Evolutionary conservation across 2,113 vertebrate genomes (phyloP).

Genomic region (Odontophorus gujanensis): DNA sequence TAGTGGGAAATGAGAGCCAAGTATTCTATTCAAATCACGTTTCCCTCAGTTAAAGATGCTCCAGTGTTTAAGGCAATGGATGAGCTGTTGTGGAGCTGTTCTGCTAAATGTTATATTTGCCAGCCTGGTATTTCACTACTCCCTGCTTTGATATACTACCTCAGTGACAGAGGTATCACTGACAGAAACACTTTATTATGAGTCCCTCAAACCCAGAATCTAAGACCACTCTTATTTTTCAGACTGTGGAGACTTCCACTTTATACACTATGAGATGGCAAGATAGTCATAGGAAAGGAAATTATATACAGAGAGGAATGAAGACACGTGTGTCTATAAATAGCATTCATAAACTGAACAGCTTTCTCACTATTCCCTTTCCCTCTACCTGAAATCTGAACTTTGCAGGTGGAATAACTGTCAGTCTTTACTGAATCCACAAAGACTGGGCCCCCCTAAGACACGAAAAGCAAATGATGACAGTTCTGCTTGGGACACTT

Average conservation of each 20-base stretch:
- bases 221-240: not conserved
- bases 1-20: not conserved
- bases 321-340: not conserved
- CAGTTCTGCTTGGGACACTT: not conserved
- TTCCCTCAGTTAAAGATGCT: not conserved
- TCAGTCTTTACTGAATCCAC: not conserved
- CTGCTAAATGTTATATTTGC: not conserved
- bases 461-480: not conserved
- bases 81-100: not conserved
- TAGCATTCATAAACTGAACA: not conserved
- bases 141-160: not conserved
- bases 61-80: not conserved
- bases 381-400: not conserved
- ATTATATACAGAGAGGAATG: not conserved
- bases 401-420: not conserved
- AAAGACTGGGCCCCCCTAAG: not conserved
- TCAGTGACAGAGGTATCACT: not conserved
- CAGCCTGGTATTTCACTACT: not conserved
- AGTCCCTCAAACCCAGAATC: not conserved
- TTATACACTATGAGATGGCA: not conserved
- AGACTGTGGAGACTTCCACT: not conserved
- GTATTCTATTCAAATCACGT: not conserved
- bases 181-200: not conserved
- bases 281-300: not conserved
- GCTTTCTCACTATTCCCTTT: not conserved